Base-by-base conservation (phyloP, 2,797 vertebrate species). In the Aplochiton taeniatus region DNA sequence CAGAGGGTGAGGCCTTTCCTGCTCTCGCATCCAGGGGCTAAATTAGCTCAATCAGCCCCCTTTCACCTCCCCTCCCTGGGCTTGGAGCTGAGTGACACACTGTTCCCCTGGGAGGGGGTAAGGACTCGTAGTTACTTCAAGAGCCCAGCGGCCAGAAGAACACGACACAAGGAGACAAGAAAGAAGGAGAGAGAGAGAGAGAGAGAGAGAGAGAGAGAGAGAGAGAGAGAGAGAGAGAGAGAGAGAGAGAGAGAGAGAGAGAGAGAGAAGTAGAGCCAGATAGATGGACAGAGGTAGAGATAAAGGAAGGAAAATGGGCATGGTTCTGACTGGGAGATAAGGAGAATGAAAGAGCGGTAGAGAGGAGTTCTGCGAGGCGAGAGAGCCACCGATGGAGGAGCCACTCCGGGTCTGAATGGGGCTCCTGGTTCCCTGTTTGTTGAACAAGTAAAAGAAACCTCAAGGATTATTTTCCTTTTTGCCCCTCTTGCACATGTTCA, bases 1-100 rank as follows among this genome's bases (percentile, higher is more conserved):
- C 85, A 80, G 75, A 82, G 76, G 87, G 87, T 89, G 86, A 88
- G 87, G 89, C 87, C 89, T 89, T 85, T 87, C 82, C 84, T 87
- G 85, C 84, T 87, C 88, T 87, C 85, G 84, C 83, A 89, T 91
- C 91, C 89, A 88, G 86, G 82, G 89, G 87, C 88, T 89, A 91
- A 91, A 91, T 92, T 90, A 91, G 87, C 89, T 90, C 89, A 90
- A 90, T 91, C 91, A 90, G 89, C 85, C 86, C 90, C 87, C 90
- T 89, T 90, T 91, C 87, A 87, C 89, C 90, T 84, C 82, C 83
- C 82, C 82, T 88, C 83, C 83, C 20, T 72, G 76, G 86, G 85
- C 79, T 88, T 82, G 78, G 79, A 77, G 74, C 81, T 79, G 81
- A 81, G 84, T 90, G 90, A 91, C 88, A 87, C 86, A 87, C 85